Base-by-base conservation (phyloP, 2,113 vertebrate species). In the Alectura lathami region DNA sequence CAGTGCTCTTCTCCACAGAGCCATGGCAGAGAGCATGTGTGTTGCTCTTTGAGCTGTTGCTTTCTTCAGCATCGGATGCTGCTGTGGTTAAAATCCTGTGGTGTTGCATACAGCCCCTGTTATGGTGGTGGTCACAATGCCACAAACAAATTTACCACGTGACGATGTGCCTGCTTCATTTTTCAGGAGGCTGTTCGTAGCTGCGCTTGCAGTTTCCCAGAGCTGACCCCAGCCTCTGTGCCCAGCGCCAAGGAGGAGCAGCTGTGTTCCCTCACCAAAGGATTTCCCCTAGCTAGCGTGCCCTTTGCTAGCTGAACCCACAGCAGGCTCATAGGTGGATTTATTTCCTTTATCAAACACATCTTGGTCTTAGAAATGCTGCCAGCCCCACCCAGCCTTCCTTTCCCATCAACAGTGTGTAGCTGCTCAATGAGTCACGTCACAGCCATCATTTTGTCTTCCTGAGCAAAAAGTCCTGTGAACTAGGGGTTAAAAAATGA, bases 1-100 rank as follows among this genome's bases (percentile, higher is more conserved):
- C 57, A 66, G 13, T 24, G n/a, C 42, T 66, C 42, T 83, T 63
- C 45, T 67, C 67, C 34, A 32, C 48, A 48, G 22, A 62, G 18
- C 51, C 1, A 0, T 3, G 8, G 17, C 0, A 0, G 68, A 68
- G 40, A 79, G 13, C 14, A 67, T 2, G 1, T 27, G 34, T 9
- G 3, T 42, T 80, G 27, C 18, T 70, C 23, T 48, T 57, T 59
- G 74, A 69, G 54, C 43, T 69, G 29, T 68, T 60, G 34, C 0
- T 0, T 56, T 50, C 47, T 80, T 54, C 70, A 86, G 45, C n/a
- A 82, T 9, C 21, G 64, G 53, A 73, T 40, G 62, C 54, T 68
- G 57, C 21, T 0, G 0, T 60, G 30, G 78, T 72, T 93, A 20
- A 73, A 79, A 72, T 47, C 38, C 69, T 36, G 59, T 76, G 57